Conservation (phyloP, 2,888 invertebrate species). For the Pristionchus arcanus region DNA sequence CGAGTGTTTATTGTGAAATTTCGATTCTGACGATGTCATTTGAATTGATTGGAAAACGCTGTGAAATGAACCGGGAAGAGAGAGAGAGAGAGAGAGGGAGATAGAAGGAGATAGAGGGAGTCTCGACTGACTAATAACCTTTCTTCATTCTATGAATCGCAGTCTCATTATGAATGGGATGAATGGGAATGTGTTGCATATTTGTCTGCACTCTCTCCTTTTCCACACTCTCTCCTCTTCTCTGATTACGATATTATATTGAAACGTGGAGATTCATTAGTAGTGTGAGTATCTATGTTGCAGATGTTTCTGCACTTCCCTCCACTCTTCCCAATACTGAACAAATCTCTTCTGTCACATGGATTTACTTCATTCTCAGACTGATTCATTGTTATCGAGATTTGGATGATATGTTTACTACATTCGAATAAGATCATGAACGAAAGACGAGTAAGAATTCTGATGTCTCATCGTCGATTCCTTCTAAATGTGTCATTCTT, state of each 20-base stretch:
- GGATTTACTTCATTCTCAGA: not conserved
- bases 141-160: constrained; percentile 12
- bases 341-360: not conserved
- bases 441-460: not conserved
- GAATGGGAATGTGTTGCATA: constrained; percentile 14
- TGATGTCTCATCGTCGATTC: not conserved
- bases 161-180: constrained; percentile 14
- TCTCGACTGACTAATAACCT: constrained; percentile 8
- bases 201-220: not conserved
- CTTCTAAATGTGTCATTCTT: not conserved
- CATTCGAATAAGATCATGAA: not conserved
- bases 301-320: constrained; percentile 19
- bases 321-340: not conserved
- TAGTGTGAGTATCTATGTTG: not conserved
- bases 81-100: not conserved
- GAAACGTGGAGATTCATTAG: not conserved
- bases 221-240: constrained; percentile 21
- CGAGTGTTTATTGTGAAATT: constrained; percentile 1
- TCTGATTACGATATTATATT: not conserved
- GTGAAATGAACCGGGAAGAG: not conserved
- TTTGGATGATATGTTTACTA: not conserved
- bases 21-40: not conserved
- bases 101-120: not conserved
- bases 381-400: constrained; percentile 1
- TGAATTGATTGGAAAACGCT: not conserved